Evolutionary conservation across 2,113 vertebrate genomes (phyloP), one percentile per base, ranked within the genome.

Genomic region (Pelvicachromis taeniatus): DNA sequence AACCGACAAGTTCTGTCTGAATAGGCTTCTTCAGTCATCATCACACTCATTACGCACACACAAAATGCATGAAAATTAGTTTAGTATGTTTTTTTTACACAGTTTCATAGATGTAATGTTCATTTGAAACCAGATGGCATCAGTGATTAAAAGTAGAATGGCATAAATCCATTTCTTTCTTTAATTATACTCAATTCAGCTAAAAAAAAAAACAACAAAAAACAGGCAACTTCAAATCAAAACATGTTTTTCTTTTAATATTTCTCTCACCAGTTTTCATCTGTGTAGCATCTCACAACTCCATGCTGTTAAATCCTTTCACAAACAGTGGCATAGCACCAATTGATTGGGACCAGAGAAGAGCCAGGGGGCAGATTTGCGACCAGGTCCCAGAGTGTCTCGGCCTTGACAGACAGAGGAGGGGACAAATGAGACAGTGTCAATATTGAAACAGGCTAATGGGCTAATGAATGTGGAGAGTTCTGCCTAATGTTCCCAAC

Each of bases 401-500:
- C 54, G 35, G 79, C 81, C 82, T 83, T 83, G 63, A 86, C 88
- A 88, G 92, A 88, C 81, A 68, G 55, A 59, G 90, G 83, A 83
- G 86, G 90, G 89, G 90, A 91, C 90, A 87, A 90, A 92, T 88
- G 93, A 92, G 92, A 92, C 87, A 78, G 87, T 91, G 92, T 93
- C 93, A 93, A 92, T 94, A 92, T 93, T 91, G 92, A 91, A 94
- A 90, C 90, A 92, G 89, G 86, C 91, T 94, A 93, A 94, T 93
- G 93, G 93, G 83, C 87, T 93, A 91, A 93, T 93, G 92, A 92
- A 93, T 91, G 92, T 92, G 86, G 88, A 92, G 91, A 92, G 92
- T 91, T 91, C 91, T 91, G 90, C 91, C 93, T 94, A 94, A 94
- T 92, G 91, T 89, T 94, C 93, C 92, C 92, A 90, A 91, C 91